Percentiles rank a stretch among this genome's conserved stretches.
Conservation (phyloP, 2,888 invertebrate genomes). For the Drosophila histrio region DNA sequence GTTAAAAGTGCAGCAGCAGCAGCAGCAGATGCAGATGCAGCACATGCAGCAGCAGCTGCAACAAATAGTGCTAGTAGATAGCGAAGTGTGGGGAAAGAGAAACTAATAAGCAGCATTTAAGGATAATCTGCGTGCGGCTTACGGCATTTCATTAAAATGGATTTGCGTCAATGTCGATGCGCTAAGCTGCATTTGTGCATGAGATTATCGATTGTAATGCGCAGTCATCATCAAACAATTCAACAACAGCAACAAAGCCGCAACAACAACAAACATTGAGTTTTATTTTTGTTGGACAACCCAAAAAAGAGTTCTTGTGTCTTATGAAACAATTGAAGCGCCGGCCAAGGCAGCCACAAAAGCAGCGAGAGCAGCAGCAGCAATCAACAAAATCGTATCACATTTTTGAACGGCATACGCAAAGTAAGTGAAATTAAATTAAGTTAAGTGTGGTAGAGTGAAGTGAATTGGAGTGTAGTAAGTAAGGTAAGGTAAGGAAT, state of each 20-base stretch:
- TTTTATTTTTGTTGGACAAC: slow-evolving; percentile 10
- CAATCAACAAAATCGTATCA: slow-evolving; percentile 62
- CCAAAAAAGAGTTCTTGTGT: slow-evolving; percentile 35
- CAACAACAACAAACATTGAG: slow-evolving; percentile 62
- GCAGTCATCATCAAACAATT: slow-evolving; percentile 73
- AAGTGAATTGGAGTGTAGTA: slow-evolving; percentile 19
- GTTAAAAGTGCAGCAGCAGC: slow-evolving; percentile 30
- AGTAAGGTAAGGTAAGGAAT: not conserved
- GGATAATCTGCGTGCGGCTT: slow-evolving; percentile 59
- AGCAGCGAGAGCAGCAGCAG: slow-evolving; percentile 33
- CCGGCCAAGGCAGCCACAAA: slow-evolving; percentile 59
- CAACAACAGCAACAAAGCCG: slow-evolving; percentile 36
- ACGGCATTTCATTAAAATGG: slow-evolving; percentile 73
- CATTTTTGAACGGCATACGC: slow-evolving; percentile 74
- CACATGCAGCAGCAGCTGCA: slow-evolving; percentile 22
- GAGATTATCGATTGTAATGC: slow-evolving; percentile 76
- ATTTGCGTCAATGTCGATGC: slow-evolving; percentile 66
- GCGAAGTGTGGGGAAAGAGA: not conserved
- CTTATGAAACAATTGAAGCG: slow-evolving; percentile 74
- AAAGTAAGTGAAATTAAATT: slow-evolving; percentile 65
- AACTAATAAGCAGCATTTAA: slow-evolving; percentile 59
- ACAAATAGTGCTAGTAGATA: slow-evolving; percentile 11
- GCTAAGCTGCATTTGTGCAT: slow-evolving; percentile 74
- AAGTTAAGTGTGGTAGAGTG: slow-evolving; percentile 56
- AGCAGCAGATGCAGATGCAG: slow-evolving; percentile 14